phyloP scores from a whole-genome alignment of 2,113 vertebrate species.

The Micromys minutus region DNA sequence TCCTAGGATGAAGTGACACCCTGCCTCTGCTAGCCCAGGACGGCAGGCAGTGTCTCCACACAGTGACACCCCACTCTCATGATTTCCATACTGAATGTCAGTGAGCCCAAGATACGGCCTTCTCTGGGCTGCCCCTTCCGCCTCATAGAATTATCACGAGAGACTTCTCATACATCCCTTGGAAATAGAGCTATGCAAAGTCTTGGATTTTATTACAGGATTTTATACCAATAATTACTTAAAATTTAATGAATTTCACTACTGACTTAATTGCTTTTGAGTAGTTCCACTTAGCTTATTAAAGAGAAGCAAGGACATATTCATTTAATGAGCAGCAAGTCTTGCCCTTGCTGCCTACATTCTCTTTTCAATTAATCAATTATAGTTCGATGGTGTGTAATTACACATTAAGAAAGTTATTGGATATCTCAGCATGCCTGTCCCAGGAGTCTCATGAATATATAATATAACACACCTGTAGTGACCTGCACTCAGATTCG shows the following conservation, averaged over 20 bases:
- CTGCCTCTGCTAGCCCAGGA: neutral
- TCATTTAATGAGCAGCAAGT: slow-evolving; percentile 88
- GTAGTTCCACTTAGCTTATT: slow-evolving; percentile 88
- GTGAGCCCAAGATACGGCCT: slow-evolving; percentile 12
- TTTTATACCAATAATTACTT: slow-evolving; percentile 88
- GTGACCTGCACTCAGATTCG: slow-evolving; percentile 85
- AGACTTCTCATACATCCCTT: slow-evolving; percentile 76
- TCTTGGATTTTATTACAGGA: slow-evolving; percentile 85
- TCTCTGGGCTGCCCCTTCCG: slow-evolving; percentile 53
- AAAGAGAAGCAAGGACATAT: slow-evolving; percentile 87
- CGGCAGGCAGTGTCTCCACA: neutral
- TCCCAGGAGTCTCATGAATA: slow-evolving; percentile 87
- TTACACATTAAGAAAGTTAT: slow-evolving; percentile 91
- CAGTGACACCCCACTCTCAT: neutral
- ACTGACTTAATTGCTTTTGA: slow-evolving; percentile 88
- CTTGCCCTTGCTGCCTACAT: slow-evolving; percentile 87
- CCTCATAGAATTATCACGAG: slow-evolving; percentile 53
- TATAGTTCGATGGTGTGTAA: slow-evolving; percentile 88
- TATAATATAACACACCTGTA: slow-evolving; percentile 89
- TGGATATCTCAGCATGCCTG: slow-evolving; percentile 86
- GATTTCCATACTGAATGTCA: neutral
- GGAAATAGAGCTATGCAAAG: slow-evolving; percentile 75
- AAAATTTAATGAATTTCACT: slow-evolving; percentile 89
- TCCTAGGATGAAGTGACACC: neutral
- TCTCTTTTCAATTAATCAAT: slow-evolving; percentile 92